phyloP scores from a whole-genome alignment of 2,113 vertebrate species.

The Nematolebias whitei region DNA sequence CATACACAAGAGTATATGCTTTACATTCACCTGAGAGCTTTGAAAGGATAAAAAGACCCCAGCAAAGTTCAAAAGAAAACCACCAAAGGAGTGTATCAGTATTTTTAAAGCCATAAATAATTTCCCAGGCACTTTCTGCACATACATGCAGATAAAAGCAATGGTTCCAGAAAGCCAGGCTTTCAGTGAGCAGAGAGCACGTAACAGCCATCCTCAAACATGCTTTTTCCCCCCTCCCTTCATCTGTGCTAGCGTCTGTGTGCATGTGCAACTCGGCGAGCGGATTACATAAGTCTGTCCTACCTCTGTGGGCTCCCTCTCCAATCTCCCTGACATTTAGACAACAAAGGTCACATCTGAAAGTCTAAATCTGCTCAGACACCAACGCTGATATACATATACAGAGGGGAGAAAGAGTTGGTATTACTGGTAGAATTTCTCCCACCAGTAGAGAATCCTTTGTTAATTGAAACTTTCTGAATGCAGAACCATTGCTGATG shows the following conservation, averaged over 20 bases:
- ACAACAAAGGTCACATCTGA: constrained; percentile 85
- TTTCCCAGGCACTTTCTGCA: constrained; percentile 70
- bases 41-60: constrained; percentile 50
- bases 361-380: constrained; percentile 81
- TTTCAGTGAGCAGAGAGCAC: constrained; percentile 62
- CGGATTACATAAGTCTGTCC: constrained; percentile 75
- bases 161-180: constrained; percentile 60
- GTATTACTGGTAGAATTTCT: constrained; percentile 43
- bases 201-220: constrained; percentile 72
- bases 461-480: constrained; percentile 23
- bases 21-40: constrained; percentile 52
- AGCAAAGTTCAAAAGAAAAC: constrained; percentile 63
- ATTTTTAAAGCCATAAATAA: constrained; percentile 77
- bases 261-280: constrained; percentile 53
- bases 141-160: constrained; percentile 74
- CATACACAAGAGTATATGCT: constrained; percentile 28
- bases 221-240: constrained; percentile 10
- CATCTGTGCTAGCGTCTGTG: constrained; percentile 44
- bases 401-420: constrained; percentile 45
- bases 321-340: constrained; percentile 82
- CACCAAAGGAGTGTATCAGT: constrained; percentile 58
- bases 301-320: constrained; percentile 72
- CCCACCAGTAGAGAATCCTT: constrained; percentile 15
- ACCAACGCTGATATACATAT: constrained; percentile 79
- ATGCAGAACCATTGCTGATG: background rate